Evolutionary conservation across 2,888 invertebrate species (phyloP).

Genomic region (Oscheius onirici): DNA sequence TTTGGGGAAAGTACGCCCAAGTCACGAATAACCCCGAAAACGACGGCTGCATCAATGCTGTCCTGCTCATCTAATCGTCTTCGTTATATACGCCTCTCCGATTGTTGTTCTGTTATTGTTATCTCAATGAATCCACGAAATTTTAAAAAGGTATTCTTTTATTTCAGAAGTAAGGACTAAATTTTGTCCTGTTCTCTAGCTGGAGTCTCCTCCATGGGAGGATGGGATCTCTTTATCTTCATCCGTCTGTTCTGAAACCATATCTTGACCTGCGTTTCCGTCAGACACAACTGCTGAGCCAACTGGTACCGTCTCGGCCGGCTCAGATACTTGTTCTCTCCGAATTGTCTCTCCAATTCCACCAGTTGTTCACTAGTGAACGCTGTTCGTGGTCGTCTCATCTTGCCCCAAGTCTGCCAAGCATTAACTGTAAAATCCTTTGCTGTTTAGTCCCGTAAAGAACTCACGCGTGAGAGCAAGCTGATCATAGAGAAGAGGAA

Average conservation of each 20-base stretch:
- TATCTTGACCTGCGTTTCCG: constrained; percentile 89
- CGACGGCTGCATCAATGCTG: constrained; percentile 99
- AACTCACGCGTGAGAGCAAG: constrained; percentile 49
- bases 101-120: constrained; percentile 4
- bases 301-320: constrained; percentile 97
- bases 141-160: neutral
- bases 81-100: neutral
- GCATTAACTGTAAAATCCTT: constrained; percentile 61
- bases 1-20: constrained; percentile 98
- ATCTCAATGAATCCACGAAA: neutral
- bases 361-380: constrained; percentile 96
- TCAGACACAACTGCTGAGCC: constrained; percentile 94
- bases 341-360: constrained; percentile 96
- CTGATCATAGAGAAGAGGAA: constrained; percentile 57
- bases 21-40: constrained; percentile 99
- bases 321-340: constrained; percentile 97
- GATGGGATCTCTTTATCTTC: constrained; percentile 87
- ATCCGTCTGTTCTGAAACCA: constrained; percentile 95
- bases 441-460: neutral
- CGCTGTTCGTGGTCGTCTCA: constrained; percentile 92
- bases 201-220: neutral
- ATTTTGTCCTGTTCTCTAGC: neutral
- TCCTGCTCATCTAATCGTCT: constrained; percentile 84
- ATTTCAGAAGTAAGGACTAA: neutral
- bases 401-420: constrained; percentile 78